phyloP scores from a whole-genome alignment of 2,797 vertebrate genomes.

The Avahi laniger region DNA sequence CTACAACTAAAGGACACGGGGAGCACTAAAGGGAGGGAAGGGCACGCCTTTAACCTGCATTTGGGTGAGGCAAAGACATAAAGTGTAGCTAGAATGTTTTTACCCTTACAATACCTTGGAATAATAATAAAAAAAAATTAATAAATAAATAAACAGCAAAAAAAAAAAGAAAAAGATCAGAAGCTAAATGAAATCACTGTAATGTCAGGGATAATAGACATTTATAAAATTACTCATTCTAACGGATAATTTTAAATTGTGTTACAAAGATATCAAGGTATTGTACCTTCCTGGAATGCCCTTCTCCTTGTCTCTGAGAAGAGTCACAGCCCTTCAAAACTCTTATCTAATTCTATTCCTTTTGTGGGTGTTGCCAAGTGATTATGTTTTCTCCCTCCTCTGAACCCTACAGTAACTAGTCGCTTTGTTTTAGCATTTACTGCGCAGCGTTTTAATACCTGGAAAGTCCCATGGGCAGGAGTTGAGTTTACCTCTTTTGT shows the following conservation, averaged over 20 bases:
- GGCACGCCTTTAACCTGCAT: too few relatives aligned
- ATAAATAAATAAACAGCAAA: too few relatives aligned
- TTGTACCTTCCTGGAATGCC: neutral
- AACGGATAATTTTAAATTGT: neutral
- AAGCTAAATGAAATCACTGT: neutral
- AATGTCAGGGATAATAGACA: neutral
- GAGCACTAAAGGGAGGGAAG: too few relatives aligned
- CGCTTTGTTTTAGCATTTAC: neutral
- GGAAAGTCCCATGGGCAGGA: neutral
- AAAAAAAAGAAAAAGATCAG: neutral
- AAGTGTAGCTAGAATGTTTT: too few relatives aligned
- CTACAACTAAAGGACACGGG: too few relatives aligned
- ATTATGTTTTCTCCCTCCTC: neutral
- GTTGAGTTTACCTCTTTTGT: neutral
- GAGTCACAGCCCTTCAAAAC: neutral
- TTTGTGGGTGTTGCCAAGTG: neutral
- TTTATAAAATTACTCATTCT: neutral
- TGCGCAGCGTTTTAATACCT: neutral
- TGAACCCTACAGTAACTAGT: neutral
- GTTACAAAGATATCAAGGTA: neutral
- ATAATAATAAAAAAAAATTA: too few relatives aligned
- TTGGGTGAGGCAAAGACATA: too few relatives aligned
- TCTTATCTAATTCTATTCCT: neutral
- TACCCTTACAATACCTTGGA: too few relatives aligned
- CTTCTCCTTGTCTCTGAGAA: neutral